A percentile compares a stretch with the other conserved stretches of the same genome.
These are phyloP conservation scores for Labrus mixtus DNA, from an alignment of 2,113 vertebrate species.

Conservation along the genomic window DNA sequence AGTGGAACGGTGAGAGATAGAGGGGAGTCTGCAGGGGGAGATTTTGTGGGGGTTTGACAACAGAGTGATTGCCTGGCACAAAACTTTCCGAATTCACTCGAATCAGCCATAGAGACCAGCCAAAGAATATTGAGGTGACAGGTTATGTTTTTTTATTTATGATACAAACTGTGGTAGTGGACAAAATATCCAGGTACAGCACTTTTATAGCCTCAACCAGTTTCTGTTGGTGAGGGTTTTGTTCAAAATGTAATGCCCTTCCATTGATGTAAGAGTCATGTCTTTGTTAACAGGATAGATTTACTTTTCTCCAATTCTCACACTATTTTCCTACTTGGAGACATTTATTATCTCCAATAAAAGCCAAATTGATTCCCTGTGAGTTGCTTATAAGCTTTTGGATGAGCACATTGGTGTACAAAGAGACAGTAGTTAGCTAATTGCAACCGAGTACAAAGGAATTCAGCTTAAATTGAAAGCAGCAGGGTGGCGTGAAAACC, in stretches of 20 bases:
- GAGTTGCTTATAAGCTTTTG: constrained; percentile 31
- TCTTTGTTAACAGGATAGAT: not conserved
- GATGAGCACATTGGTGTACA: constrained; percentile 17
- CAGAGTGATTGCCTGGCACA: constrained; percentile 6
- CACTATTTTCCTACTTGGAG: not conserved
- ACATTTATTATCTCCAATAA: constrained; percentile 8
- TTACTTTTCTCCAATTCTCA: not conserved
- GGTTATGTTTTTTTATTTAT: not conserved
- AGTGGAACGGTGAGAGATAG: constrained; percentile 46
- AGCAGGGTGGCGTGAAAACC: constrained; percentile 41
- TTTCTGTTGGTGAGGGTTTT: not conserved
- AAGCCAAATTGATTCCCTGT: constrained; percentile 16
- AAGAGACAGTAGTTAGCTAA: constrained; percentile 35
- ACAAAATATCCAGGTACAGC: not conserved
- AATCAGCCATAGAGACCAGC: not conserved
- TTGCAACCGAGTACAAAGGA: constrained; percentile 42
- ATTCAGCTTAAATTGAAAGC: constrained; percentile 42
- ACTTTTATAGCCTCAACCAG: not conserved
- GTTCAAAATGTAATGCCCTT: too few relatives aligned
- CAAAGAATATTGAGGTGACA: not conserved
- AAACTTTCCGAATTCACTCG: not conserved
- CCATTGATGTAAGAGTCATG: too few relatives aligned
- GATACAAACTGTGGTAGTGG: too few relatives aligned
- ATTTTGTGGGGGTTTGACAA: constrained; percentile 25
- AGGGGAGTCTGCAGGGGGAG: constrained; percentile 6